phyloP scores from a whole-genome alignment of 2,113 vertebrate genomes.

The Athene noctua region DNA sequence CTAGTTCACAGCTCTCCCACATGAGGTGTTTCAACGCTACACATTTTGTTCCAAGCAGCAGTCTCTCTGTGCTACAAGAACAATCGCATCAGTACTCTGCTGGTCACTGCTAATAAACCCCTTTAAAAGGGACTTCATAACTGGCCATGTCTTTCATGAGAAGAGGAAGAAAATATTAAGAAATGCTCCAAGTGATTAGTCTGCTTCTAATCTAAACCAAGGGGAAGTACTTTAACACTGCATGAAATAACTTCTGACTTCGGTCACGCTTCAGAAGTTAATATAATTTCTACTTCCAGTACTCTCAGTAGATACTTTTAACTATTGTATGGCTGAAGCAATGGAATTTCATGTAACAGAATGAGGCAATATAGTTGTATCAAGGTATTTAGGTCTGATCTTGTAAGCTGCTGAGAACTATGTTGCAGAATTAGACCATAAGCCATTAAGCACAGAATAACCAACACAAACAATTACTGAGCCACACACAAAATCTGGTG shows the following conservation, averaged over 20 bases:
- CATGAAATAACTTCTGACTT: constrained; percentile 5
- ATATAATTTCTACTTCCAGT: not conserved
- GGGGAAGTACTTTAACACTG: not conserved
- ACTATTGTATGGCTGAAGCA: not conserved
- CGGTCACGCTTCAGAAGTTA: not conserved
- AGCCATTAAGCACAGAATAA: not conserved
- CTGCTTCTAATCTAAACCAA: not conserved
- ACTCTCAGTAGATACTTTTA: not conserved
- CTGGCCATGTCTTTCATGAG: not conserved
- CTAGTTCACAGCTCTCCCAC: not conserved
- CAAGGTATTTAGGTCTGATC: not conserved
- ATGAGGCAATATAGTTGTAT: not conserved
- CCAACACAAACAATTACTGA: not conserved
- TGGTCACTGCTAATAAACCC: not conserved
- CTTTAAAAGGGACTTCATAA: not conserved
- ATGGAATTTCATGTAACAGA: not conserved
- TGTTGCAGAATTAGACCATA: not conserved
- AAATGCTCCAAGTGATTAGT: not conserved
- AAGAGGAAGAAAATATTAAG: not conserved
- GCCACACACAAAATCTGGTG: not conserved
- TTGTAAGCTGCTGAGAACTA: not conserved
- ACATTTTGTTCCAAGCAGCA: not conserved
- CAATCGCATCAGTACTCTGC: not conserved
- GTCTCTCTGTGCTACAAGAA: not conserved
- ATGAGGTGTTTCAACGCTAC: rapidly evolving